Evolutionary conservation across 2,797 vertebrate genomes (phyloP).

Genomic region (Phrynocephalus guinanensis): DNA sequence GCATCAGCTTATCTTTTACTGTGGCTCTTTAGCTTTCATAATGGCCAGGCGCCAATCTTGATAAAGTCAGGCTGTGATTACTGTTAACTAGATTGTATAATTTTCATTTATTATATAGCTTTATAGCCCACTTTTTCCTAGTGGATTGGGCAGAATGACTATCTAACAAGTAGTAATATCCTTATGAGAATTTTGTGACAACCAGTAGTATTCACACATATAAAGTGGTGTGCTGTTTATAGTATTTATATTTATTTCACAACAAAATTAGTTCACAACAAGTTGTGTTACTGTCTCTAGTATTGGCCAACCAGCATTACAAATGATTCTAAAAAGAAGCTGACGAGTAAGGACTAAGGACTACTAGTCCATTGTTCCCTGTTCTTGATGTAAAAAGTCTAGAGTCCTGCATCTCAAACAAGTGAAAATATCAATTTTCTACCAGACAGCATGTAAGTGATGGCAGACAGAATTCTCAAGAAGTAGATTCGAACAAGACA

Average conservation of each 20-base stretch:
- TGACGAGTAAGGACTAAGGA: neutral
- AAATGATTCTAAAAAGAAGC: neutral
- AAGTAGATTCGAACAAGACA: neutral
- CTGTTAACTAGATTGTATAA: neutral
- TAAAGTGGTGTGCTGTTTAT: neutral
- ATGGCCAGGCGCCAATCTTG: neutral
- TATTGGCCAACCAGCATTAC: neutral
- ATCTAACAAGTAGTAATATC: neutral
- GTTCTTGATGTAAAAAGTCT: neutral
- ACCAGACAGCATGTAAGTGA: neutral
- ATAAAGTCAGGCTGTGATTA: neutral
- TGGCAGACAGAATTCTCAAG: neutral
- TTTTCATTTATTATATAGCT: neutral
- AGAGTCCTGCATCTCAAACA: neutral
- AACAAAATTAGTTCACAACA: too few species aligned
- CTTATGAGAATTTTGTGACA: neutral
- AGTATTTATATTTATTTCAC: too few species aligned
- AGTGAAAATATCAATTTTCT: neutral
- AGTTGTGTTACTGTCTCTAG: neutral
- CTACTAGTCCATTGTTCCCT: neutral
- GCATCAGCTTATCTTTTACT: too few species aligned
- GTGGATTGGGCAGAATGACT: neutral
- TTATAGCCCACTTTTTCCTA: neutral
- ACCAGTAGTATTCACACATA: neutral
- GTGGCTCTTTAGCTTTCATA: neutral